Evolutionary conservation across 2,888 invertebrate species (phyloP), one percentile per base, ranked within the genome.

Genomic region (Mechanitis mazaeus): DNA sequence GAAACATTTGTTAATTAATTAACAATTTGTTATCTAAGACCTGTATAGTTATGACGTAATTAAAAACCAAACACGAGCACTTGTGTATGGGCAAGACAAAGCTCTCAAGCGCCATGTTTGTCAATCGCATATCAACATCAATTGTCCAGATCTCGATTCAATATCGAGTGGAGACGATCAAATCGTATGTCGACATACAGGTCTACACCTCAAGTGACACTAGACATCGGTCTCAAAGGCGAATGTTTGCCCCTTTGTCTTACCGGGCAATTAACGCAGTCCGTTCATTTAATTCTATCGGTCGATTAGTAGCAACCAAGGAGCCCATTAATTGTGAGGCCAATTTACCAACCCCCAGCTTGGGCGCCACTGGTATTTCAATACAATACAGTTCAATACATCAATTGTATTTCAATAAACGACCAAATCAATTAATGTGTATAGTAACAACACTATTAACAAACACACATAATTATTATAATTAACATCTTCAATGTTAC

Each of bases 271-370:
- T 90, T 90, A 90, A 87, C 87, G 83, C 83, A 81, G 84, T 81
- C 87, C 87, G 89, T 88, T 88, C 88, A 85, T 88, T 89, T 89
- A 89, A 90, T 89, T 87, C 86, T 87, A 88, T 87, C 87, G 88
- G 84, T 88, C 89, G 89, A 90, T 90, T 89, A 89, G 84, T 81
- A 83, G 81, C 77, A 77, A 81, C 78, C 80, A 83, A 85, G 85
- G 83, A 83, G 80, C 74, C 83, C 83, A 86, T 84, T 88, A 88
- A 90, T 87, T 88, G 87, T 84, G 77, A 75, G 76, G 78, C 79
- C 85, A 87, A 87, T 87, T 87, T 86, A 83, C 76, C 66, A 67
- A 72, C 75, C 77, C 77, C 79, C 79, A 74, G 69, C 78, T 77
- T 75, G 80, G 82, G 77, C 80, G 80, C 78, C 79, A 60, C 56